Percentiles rank a stretch among this genome's conserved stretches.
These are phyloP conservation scores for Vipera latastei DNA, from an alignment of 2,797 vertebrate genomes.

Conservation along the genomic window DNA sequence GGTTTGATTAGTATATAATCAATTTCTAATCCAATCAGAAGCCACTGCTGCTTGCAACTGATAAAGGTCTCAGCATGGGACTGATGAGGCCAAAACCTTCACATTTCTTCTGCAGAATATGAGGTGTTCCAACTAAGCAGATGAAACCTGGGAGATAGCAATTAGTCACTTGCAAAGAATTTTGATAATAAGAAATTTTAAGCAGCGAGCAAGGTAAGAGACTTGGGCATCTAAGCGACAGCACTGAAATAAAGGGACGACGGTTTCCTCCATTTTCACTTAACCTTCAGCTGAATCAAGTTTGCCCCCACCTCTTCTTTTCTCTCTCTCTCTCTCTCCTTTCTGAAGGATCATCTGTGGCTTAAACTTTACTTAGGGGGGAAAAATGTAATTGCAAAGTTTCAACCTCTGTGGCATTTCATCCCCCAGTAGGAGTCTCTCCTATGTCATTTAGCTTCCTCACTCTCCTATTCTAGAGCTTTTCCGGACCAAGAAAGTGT, in stretches of 20 bases:
- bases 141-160: constrained; percentile 59
- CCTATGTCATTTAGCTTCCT: constrained; percentile 27
- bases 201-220: constrained; percentile 22
- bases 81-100: constrained; percentile 75
- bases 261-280: not conserved
- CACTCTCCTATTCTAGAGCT: constrained; percentile 24
- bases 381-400: constrained; percentile 33
- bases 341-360: constrained; percentile 20
- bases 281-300: constrained; percentile 24
- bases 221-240: not conserved
- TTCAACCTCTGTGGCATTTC: constrained; percentile 25
- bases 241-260: not conserved
- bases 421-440: not conserved
- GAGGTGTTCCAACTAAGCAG: constrained; percentile 60
- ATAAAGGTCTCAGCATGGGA: constrained; percentile 79
- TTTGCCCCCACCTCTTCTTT: not conserved
- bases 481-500: constrained; percentile 6
- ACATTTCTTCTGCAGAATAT: constrained; percentile 64
- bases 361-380: constrained; percentile 37
- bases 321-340: constrained; percentile 43
- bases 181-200: constrained; percentile 56
- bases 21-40: constrained; percentile 85
- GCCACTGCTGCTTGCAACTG: constrained; percentile 67
- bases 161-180: constrained; percentile 59
- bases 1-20: constrained; percentile 79